These are phyloP conservation scores for Agrotis clavis DNA, from an alignment of 2,888 invertebrate genomes.

Conservation along the genomic window DNA sequence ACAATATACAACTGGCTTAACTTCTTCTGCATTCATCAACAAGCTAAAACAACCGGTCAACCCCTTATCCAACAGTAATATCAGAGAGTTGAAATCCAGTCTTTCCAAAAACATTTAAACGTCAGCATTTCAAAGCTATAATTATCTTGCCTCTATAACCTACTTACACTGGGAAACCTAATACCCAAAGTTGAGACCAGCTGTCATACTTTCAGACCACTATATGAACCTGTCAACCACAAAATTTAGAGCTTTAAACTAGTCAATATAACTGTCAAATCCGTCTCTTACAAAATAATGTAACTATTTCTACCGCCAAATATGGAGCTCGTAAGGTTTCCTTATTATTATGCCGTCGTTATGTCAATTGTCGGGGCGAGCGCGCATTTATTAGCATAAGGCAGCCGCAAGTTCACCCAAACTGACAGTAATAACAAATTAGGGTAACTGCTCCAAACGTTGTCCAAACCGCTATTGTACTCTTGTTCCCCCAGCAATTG, in stretches of 20 bases:
- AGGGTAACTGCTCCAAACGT: slow-evolving; percentile 82
- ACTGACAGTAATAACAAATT: slow-evolving; percentile 86
- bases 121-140: background rate
- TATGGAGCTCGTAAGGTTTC: slow-evolving; percentile 57
- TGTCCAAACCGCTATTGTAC: slow-evolving; percentile 79
- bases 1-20: too few species aligned
- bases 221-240: background rate
- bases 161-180: background rate
- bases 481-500: slow-evolving; percentile 79
- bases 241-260: background rate
- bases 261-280: slow-evolving; percentile 15
- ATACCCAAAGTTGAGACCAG: background rate
- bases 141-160: background rate
- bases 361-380: slow-evolving; percentile 70
- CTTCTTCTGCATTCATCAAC: background rate
- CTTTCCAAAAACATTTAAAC: background rate
- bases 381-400: slow-evolving; percentile 82
- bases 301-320: slow-evolving; percentile 46
- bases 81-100: background rate
- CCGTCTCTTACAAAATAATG: slow-evolving; percentile 33
- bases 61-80: background rate
- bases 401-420: slow-evolving; percentile 79
- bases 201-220: background rate
- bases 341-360: slow-evolving; percentile 57
- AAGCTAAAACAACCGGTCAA: background rate